These are phyloP conservation scores for Venustoraphidia nigricollis DNA, from an alignment of 2,888 invertebrate species.

Conservation along the genomic window DNA sequence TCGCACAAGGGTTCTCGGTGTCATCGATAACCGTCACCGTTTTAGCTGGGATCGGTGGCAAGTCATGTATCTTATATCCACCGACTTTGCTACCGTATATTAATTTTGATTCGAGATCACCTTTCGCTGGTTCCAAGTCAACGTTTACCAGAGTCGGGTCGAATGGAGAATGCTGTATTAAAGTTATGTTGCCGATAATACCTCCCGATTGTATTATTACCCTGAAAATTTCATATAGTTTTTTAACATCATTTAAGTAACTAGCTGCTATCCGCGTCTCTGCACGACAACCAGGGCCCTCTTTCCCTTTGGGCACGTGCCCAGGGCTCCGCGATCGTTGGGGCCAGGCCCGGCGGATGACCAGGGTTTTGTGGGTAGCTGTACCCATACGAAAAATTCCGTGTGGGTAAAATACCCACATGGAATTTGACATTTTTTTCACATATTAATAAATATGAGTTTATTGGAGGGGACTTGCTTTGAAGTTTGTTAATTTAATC, in stretches of 20 bases:
- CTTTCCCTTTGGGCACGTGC: no score
- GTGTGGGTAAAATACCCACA: no score
- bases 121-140: slow-evolving; percentile 45
- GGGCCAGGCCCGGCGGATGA: no score
- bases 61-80: slow-evolving; percentile 52
- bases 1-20: slow-evolving; percentile 40
- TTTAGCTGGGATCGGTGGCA: slow-evolving; percentile 46
- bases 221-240: slow-evolving; percentile 28
- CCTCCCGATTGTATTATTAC: slow-evolving; percentile 60
- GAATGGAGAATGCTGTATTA: slow-evolving; percentile 67
- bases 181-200: slow-evolving; percentile 60
- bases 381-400: no score
- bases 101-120: slow-evolving; percentile 50
- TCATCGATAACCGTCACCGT: slow-evolving; percentile 22
- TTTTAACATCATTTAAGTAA: neutral
- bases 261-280: no score
- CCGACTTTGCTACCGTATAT: slow-evolving; percentile 60
- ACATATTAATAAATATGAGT: no score
- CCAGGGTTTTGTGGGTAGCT: no score
- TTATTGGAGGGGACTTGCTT: no score
- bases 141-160: slow-evolving; percentile 71
- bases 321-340: no score
- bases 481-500: no score
- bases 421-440: no score
- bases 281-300: no score